These are phyloP conservation scores for Diglossa cyanea DNA, from an alignment of 2,797 vertebrate genomes.

Conservation along the genomic window DNA sequence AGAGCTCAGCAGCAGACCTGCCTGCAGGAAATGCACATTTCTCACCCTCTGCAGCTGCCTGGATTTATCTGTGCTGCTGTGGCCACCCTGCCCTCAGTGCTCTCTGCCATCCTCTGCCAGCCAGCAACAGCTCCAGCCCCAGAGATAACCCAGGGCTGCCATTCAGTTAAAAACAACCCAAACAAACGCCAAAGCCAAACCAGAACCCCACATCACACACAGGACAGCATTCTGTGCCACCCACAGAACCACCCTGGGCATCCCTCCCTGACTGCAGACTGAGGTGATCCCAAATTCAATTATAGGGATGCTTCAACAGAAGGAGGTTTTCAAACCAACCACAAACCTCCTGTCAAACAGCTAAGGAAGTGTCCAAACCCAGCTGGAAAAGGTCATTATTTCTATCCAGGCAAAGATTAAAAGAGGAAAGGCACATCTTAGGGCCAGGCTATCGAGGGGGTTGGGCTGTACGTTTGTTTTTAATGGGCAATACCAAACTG, in stretches of 20 bases:
- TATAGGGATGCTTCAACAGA: neutral
- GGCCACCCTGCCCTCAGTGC: neutral
- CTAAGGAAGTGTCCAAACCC: neutral
- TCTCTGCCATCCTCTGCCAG: neutral
- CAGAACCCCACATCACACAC: accelerated
- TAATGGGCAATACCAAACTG: neutral
- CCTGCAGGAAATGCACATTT: neutral
- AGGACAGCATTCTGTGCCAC: neutral
- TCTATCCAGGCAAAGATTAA: neutral
- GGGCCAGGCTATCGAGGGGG: accelerated
- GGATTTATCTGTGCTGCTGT: accelerated
- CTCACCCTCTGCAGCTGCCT: neutral
- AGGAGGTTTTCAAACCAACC: neutral
- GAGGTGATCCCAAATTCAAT: neutral
- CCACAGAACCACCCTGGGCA: neutral
- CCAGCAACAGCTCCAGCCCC: neutral
- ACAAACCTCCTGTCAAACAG: neutral
- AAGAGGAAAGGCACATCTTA: neutral
- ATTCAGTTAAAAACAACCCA: neutral
- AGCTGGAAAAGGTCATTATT: neutral
- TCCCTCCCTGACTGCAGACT: accelerated
- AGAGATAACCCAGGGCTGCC: neutral
- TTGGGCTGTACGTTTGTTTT: neutral
- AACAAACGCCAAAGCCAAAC: neutral
- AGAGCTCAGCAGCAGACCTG: neutral